Percentiles rank a stretch among this genome's conserved stretches.
phyloP scores from a whole-genome alignment of 2,113 vertebrate species.

The Gambusia holbrooki region DNA sequence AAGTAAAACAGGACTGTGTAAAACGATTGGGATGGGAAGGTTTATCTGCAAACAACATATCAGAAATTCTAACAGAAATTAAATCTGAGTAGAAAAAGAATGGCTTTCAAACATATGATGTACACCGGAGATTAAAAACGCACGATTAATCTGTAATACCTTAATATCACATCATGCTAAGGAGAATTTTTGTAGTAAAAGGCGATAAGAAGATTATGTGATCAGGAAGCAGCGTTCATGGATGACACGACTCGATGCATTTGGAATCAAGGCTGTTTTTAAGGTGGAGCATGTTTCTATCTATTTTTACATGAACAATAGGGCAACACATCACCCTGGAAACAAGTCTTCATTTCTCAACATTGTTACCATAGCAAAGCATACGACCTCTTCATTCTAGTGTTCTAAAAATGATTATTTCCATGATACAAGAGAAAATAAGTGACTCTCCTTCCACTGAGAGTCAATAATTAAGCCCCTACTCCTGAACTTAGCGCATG shows the following conservation, averaged over 20 bases:
- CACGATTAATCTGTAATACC: neutral
- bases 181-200: constrained; percentile 6
- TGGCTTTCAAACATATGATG: neutral
- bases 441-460: constrained; percentile 22
- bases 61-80: neutral
- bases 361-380: constrained; percentile 70
- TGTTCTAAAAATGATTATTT: constrained; percentile 21
- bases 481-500: neutral
- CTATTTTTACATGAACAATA: constrained; percentile 28
- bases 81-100: neutral
- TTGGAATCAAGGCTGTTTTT: neutral
- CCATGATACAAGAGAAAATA: neutral
- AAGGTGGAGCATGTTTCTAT: constrained; percentile 18
- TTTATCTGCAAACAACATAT: neutral
- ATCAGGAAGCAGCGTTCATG: neutral
- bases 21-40: neutral
- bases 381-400: constrained; percentile 53
- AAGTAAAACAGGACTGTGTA: neutral
- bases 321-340: constrained; percentile 60
- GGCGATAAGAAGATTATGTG: constrained; percentile 11
- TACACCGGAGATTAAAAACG: neutral
- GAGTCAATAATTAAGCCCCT: neutral
- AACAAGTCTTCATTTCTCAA: constrained; percentile 54
- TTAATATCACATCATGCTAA: neutral
- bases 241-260: constrained; percentile 15